Percentiles rank a stretch among this genome's conserved stretches.
Conservation (phyloP, 1,140 invertebrate species). For the Bombyx mori region DNA sequence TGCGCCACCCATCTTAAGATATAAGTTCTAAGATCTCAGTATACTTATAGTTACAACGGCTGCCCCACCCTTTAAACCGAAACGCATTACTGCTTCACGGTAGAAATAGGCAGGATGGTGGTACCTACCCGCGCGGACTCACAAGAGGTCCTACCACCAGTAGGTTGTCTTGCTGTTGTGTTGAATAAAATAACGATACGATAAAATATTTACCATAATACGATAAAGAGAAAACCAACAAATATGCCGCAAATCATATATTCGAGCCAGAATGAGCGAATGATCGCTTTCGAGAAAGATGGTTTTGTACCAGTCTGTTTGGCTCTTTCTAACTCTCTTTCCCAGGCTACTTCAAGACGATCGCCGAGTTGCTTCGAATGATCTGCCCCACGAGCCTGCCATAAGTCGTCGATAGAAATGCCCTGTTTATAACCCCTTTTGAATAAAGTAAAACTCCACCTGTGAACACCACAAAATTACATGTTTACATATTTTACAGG, state of each 20-base stretch:
- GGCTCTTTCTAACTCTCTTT: constrained; percentile 52
- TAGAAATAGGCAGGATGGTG: no score
- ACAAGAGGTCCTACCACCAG: no score
- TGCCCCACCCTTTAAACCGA: no score
- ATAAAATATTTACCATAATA: constrained; percentile 47
- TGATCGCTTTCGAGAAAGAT: constrained; percentile 61
- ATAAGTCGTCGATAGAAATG: constrained; percentile 73
- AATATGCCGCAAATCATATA: constrained; percentile 55
- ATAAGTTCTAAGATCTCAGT: no score
- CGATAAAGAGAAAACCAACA: constrained; percentile 45
- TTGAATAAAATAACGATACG: not conserved
- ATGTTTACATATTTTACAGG: no score
- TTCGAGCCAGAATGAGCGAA: constrained; percentile 65
- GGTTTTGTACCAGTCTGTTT: constrained; percentile 38
- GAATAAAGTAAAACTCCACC: constrained; percentile 55
- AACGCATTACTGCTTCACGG: no score
- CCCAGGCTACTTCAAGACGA: constrained; percentile 70
- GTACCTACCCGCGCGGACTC: no score
- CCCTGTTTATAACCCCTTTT: constrained; percentile 63
- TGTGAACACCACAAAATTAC: constrained; percentile 19
- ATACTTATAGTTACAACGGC: no score
- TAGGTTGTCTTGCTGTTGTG: no score
- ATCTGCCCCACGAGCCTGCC: constrained; percentile 72
- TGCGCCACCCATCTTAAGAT: no score
- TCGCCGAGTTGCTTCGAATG: constrained; percentile 72